Conservation (phyloP, 2,888 invertebrate genomes). For the Steinernema carpocapsae region DNA sequence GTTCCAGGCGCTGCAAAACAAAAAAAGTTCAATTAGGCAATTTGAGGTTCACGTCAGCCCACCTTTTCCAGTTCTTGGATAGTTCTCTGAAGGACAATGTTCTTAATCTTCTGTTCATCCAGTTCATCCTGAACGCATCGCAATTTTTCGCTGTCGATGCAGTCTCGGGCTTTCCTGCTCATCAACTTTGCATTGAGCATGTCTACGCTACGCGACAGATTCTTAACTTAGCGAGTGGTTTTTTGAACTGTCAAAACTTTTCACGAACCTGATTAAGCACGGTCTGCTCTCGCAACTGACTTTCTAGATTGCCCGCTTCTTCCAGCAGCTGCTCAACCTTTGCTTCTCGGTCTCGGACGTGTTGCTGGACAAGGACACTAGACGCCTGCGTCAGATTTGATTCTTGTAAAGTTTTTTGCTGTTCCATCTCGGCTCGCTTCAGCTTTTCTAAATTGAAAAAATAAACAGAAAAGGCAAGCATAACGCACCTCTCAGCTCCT, state of each 20-base stretch:
- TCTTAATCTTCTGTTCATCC: not conserved
- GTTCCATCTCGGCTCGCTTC: slow-evolving; percentile 3
- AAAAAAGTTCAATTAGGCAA: not conserved
- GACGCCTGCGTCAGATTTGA: slow-evolving; percentile 31
- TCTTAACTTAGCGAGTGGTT: slow-evolving; percentile 36
- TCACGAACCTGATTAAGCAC: slow-evolving; percentile 1
- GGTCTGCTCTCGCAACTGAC: slow-evolving; percentile 30
- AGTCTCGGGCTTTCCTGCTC: slow-evolving; percentile 42
- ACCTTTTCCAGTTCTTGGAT: slow-evolving; percentile 10
- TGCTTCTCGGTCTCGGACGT: slow-evolving; percentile 37
- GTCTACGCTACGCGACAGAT: slow-evolving; percentile 39
- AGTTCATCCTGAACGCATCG: slow-evolving; percentile 18
- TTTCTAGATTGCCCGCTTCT: slow-evolving; percentile 34
- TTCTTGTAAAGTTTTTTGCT: slow-evolving; percentile 12
- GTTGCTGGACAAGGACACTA: slow-evolving; percentile 38
- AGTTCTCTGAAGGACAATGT: not conserved
- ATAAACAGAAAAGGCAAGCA: no score
- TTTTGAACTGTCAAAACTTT: not conserved
- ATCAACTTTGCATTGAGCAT: slow-evolving; percentile 36
- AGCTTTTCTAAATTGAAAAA: slow-evolving; percentile 23
- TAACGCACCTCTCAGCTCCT: slow-evolving; percentile 29
- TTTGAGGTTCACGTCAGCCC: not conserved
- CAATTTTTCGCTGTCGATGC: slow-evolving; percentile 38
- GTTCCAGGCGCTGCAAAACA: slow-evolving; percentile 11
- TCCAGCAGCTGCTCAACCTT: slow-evolving; percentile 17